Base-by-base conservation (phyloP, 1,140 invertebrate genomes). In the Solen grandis region DNA sequence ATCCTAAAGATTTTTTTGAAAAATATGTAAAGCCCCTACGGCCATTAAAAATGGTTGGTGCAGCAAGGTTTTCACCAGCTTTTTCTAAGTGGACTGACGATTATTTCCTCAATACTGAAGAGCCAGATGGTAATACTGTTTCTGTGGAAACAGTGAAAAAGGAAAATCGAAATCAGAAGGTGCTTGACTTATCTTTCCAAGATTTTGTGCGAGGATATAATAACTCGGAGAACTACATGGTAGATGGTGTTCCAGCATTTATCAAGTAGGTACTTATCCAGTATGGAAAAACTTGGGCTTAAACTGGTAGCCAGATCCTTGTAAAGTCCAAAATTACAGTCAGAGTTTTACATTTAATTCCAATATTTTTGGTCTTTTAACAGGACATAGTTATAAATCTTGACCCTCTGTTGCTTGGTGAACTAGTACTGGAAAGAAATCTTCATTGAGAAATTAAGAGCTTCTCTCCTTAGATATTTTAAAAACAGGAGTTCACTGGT, bases 181-280 rank as follows among this genome's bases (percentile, higher is more conserved):
- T 84, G 0, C 25, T 77, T 25, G 35, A 63, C 31, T 86, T 92
- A 85, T 50, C 82, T 25, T 89, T 92, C 62, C 76, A 84, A 50
- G 84, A 90, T 31, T 92, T 91, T 88, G 78, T 92, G 1, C 66
- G 76, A 62, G 81, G 75, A 3, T 92, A 92, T 69, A 91, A 92
- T 52, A 57, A 78, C 1, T 82, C 87, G 14, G 86, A 88, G 22
- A 66, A 87, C 65, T 92, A 92, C 70, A 90, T 92, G 89, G 90
- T 92, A 0, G 84, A 90, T 79, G 62, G 70, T 55, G 87, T 92
- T 13, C 91, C 91, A 57, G 3, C 50, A 5, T 88, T 85, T 74
- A 77, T 92, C 13, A 80, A 86, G 90, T 88, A 84, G 81, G 72
- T 72, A 70, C 22, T 31, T 57, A 46, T n/a, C n/a, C n/a, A n/a